A percentile compares a stretch with the other conserved stretches of the same genome.
These are phyloP conservation scores for Prionace glauca DNA, from an alignment of 2,797 vertebrate genomes.

Conservation along the genomic window DNA sequence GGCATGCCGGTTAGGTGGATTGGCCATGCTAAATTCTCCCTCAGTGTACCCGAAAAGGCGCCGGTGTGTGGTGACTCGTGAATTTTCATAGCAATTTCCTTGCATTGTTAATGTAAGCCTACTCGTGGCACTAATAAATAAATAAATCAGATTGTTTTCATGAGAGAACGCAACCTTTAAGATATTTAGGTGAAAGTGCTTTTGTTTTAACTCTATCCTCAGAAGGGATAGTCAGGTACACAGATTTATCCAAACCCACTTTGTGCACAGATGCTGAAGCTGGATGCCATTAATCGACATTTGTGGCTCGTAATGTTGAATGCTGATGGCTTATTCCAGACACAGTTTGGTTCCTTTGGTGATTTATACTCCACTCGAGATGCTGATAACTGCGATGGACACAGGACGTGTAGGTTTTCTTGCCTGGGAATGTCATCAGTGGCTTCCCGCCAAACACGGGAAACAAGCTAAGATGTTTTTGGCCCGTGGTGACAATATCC, in stretches of 20 bases:
- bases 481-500: conserved; percentile 29
- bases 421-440: conserved; percentile 36
- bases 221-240: not conserved
- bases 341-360: conserved; percentile 7
- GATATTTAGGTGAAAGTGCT: not conserved
- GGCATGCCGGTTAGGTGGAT: too few species aligned
- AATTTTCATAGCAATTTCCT: too few species aligned
- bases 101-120: too few species aligned
- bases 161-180: not conserved
- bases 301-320: not conserved
- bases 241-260: not conserved
- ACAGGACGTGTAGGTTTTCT: conserved; percentile 34
- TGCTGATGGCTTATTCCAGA: conserved; percentile 1
- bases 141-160: too few species aligned
- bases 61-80: too few species aligned
- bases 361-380: not conserved
- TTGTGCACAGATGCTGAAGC: not conserved
- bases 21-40: too few species aligned
- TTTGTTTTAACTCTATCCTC: not conserved
- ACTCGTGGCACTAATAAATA: too few species aligned
- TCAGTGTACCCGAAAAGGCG: too few species aligned
- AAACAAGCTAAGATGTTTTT: conserved; percentile 36
- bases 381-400: conserved; percentile 31
- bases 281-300: not conserved
- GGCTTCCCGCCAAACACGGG: conserved; percentile 10